A percentile compares a stretch with the other conserved stretches of the same genome.
Evolutionary conservation across 2,888 invertebrate genomes (phyloP).

Genomic region (Esperia sulphurella): DNA sequence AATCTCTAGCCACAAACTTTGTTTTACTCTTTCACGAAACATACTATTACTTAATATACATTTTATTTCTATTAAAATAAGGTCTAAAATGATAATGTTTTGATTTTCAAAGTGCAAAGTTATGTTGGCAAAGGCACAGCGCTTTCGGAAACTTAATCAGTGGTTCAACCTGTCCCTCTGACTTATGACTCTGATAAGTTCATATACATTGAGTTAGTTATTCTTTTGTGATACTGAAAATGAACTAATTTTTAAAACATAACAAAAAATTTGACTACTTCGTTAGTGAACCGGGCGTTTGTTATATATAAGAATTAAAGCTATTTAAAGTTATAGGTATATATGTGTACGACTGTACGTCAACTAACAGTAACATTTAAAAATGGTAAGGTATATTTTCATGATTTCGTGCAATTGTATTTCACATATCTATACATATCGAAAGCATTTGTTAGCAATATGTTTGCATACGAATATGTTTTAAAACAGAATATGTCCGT

Average conservation of each 20-base stretch:
- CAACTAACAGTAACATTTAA: too few relatives aligned
- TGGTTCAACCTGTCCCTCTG: conserved; percentile 55
- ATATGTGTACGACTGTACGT: too few relatives aligned
- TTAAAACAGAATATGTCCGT: too few relatives aligned
- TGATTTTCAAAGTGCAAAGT: conserved; percentile 1
- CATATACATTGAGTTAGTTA: conserved; percentile 52
- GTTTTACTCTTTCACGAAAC: conserved; percentile 24
- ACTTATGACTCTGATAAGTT: conserved; percentile 50
- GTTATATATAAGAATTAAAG: too few relatives aligned
- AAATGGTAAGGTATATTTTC: too few relatives aligned
- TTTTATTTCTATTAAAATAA: conserved; percentile 23
- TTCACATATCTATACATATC: too few relatives aligned
- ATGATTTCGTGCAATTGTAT: too few relatives aligned
- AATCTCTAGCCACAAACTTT: conserved; percentile 39
- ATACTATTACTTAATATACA: conserved; percentile 19
- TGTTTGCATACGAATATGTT: too few relatives aligned
- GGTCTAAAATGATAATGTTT: conserved; percentile 12
- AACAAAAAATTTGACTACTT: too few relatives aligned
- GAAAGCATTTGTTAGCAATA: too few relatives aligned
- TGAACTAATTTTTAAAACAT: conserved; percentile 40
- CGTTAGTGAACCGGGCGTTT: too few relatives aligned
- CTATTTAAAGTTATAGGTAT: too few relatives aligned
- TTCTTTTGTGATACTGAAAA: conserved; percentile 44
- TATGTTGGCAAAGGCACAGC: conserved; percentile 18
- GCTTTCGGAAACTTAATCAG: conserved; percentile 61